These are phyloP conservation scores for Mechanitis mazaeus DNA, from an alignment of 2,888 invertebrate species.

Conservation along the genomic window DNA sequence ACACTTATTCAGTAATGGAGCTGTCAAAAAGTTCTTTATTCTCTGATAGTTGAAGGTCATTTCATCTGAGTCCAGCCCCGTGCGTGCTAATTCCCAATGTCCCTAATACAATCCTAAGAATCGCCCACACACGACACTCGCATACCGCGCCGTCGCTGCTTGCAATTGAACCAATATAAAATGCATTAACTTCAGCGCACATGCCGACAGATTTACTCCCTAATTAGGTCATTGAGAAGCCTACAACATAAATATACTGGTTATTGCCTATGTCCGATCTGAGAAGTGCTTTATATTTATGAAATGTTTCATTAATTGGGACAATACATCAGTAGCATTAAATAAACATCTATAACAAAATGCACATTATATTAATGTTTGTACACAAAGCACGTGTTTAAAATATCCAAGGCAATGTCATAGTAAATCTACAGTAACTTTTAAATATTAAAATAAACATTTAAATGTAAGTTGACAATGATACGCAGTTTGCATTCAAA, in stretches of 20 bases:
- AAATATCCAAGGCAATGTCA: neutral
- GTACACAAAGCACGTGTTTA: neutral
- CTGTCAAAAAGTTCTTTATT: conserved; percentile 8
- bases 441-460: too few species aligned
- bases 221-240: conserved; percentile 60
- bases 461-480: conserved; percentile 34
- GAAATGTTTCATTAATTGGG: neutral
- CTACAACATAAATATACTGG: conserved; percentile 29
- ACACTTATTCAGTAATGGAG: neutral
- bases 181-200: conserved; percentile 71
- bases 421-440: too few species aligned
- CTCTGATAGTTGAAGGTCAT: conserved; percentile 24
- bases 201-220: conserved; percentile 62
- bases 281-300: neutral
- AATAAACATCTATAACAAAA: too few species aligned
- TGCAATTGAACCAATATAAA: conserved; percentile 76
- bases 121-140: conserved; percentile 61
- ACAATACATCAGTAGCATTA: too few species aligned
- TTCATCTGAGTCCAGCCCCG: conserved; percentile 26
- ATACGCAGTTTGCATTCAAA: conserved; percentile 39
- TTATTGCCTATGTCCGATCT: neutral
- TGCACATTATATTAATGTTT: neutral
- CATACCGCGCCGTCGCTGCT: conserved; percentile 71
- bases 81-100: conserved; percentile 60
- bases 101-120: conserved; percentile 68